Percentiles rank a stretch among this genome's conserved stretches.
Evolutionary conservation across 2,888 invertebrate genomes (phyloP).

Genomic region (Euclidia mi): DNA sequence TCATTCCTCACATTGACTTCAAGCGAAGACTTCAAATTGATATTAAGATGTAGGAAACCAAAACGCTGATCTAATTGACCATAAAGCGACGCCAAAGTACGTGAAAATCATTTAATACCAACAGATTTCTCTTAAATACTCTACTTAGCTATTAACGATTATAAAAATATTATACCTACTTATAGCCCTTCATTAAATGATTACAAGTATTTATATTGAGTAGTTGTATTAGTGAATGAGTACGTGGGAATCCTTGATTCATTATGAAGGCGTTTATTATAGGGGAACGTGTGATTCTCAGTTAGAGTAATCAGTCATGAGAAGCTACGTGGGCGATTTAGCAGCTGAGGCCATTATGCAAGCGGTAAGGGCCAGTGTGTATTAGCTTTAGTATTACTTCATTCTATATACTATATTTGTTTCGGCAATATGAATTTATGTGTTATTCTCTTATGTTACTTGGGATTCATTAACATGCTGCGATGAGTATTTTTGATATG

Average conservation of each 20-base stretch:
- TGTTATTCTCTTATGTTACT: too few species aligned
- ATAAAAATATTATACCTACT: not conserved
- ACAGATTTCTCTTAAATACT: not conserved
- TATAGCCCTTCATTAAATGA: slow-evolving; percentile 17
- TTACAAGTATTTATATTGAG: slow-evolving; percentile 29
- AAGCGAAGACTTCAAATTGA: too few species aligned
- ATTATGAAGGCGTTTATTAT: slow-evolving; percentile 47
- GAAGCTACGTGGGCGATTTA: slow-evolving; percentile 42
- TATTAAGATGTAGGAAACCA: too few species aligned
- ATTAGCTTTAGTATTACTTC: not conserved
- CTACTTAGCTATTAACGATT: not conserved
- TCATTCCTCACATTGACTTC: too few species aligned
- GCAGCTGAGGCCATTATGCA: slow-evolving; percentile 29
- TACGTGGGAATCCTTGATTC: slow-evolving; percentile 48
- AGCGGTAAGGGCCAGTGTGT: slow-evolving; percentile 15
- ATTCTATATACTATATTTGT: too few species aligned
- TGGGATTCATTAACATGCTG: too few species aligned
- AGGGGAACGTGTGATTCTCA: slow-evolving; percentile 50
- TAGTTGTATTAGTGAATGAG: slow-evolving; percentile 29
- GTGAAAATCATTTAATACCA: too few species aligned
- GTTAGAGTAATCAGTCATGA: slow-evolving; percentile 37
- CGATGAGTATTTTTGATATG: too few species aligned
- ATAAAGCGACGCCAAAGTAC: too few species aligned
- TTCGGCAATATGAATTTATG: too few species aligned
- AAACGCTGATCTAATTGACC: too few species aligned